phyloP scores from a whole-genome alignment of 2,888 invertebrate genomes.

The Parochlus steinenii region DNA sequence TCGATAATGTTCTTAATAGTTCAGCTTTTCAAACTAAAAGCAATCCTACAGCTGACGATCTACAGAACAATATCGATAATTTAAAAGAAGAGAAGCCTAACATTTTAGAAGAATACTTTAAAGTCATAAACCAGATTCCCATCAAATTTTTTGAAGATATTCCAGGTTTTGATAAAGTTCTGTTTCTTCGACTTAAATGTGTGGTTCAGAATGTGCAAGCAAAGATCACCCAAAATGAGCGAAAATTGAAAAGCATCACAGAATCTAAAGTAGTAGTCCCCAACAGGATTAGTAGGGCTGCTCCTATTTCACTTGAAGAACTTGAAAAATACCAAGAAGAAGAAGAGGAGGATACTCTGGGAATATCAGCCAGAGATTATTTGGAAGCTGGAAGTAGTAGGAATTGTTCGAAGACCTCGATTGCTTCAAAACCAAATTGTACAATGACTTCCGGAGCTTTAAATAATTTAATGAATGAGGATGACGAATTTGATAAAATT shows the following conservation, averaged over 20 bases:
- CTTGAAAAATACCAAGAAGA: slow-evolving; percentile 19
- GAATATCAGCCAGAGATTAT: not conserved
- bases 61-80: too few species aligned
- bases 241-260: slow-evolving; percentile 18
- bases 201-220: slow-evolving; percentile 41
- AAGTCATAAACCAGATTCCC: slow-evolving; percentile 46
- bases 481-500: not conserved
- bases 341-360: slow-evolving; percentile 23
- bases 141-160: slow-evolving; percentile 40
- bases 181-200: slow-evolving; percentile 38
- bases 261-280: slow-evolving; percentile 14
- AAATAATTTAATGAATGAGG: slow-evolving; percentile 2
- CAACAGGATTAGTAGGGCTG: too few species aligned
- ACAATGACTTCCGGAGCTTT: not conserved
- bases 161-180: slow-evolving; percentile 39
- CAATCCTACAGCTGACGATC: too few species aligned
- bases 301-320: slow-evolving; percentile 21
- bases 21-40: too few species aligned
- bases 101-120: slow-evolving; percentile 46
- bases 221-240: slow-evolving; percentile 31
- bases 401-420: slow-evolving; percentile 3
- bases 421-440: slow-evolving; percentile 19
- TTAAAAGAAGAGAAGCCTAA: too few species aligned
- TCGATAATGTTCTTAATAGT: too few species aligned
- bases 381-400: slow-evolving; percentile 4